Percentiles rank a stretch among this genome's conserved stretches.
These are phyloP conservation scores for Pedicia rivosa DNA, from an alignment of 2,888 invertebrate genomes.

Conservation along the genomic window DNA sequence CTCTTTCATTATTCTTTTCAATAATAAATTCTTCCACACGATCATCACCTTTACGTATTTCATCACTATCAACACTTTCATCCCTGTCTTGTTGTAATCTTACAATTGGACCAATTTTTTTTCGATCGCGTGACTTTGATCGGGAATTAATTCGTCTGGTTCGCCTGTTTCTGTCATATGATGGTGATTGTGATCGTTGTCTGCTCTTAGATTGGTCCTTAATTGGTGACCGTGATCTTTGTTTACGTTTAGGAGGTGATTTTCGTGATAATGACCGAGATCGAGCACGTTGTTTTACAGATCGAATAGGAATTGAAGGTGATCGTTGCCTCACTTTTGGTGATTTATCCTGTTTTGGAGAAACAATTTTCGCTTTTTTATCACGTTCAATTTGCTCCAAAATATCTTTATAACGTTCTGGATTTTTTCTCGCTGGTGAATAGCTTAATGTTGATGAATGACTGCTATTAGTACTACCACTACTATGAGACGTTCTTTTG, in stretches of 20 bases:
- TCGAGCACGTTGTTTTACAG: constrained; percentile 6
- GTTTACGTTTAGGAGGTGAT: constrained; percentile 8
- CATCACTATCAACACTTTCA: constrained; percentile 28
- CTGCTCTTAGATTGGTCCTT: constrained; percentile 10
- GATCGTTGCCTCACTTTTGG: constrained; percentile 8
- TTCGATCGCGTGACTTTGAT: constrained; percentile 7
- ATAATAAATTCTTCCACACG: too few species aligned
- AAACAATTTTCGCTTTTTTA: constrained; percentile 11
- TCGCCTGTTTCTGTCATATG: not conserved
- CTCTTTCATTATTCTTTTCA: constrained; percentile 26
- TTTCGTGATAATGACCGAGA: constrained; percentile 8
- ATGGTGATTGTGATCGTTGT: constrained; percentile 10
- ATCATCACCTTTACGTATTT: constrained; percentile 5
- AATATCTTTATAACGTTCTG: constrained; percentile 50
- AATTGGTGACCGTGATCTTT: constrained; percentile 5
- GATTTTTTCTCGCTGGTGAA: constrained; percentile 49
- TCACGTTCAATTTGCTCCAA: constrained; percentile 31
- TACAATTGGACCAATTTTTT: constrained; percentile 31
- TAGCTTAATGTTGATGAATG: constrained; percentile 40
- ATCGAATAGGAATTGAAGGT: constrained; percentile 3
- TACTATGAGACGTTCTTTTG: too few species aligned
- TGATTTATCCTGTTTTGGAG: constrained; percentile 9
- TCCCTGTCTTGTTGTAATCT: constrained; percentile 43
- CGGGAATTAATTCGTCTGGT: too few species aligned
- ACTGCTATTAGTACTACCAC: not conserved